These are phyloP conservation scores for Idris sp. DNA, from an alignment of 1,140 invertebrate species.

Conservation along the genomic window DNA sequence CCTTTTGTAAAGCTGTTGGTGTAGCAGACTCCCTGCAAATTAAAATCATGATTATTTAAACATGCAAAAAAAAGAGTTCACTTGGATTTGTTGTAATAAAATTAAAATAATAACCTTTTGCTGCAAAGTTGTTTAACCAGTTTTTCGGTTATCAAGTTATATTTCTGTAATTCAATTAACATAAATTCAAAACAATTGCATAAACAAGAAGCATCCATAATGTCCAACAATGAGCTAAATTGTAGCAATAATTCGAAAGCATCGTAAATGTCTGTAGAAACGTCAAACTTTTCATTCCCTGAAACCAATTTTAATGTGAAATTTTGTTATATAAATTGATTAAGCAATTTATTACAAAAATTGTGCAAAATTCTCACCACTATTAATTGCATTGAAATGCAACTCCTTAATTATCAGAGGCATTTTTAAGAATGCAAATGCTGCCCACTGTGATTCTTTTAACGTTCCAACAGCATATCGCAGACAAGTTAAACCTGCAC, in stretches of 20 bases:
- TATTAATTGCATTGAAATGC: slow-evolving; percentile 77
- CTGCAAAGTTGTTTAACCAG: slow-evolving; percentile 85
- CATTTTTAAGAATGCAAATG: slow-evolving; percentile 94
- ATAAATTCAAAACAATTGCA: slow-evolving; percentile 92
- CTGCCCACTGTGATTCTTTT: slow-evolving; percentile 93
- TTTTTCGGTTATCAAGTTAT: slow-evolving; percentile 88
- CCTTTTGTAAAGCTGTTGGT: slow-evolving; percentile 79
- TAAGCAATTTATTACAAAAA: slow-evolving; percentile 12
- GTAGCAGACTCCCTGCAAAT: slow-evolving; percentile 73
- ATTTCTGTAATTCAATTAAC: slow-evolving; percentile 88
- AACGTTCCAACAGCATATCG: slow-evolving; percentile 86
- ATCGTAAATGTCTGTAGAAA: slow-evolving; percentile 86
- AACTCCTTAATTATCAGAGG: slow-evolving; percentile 87
- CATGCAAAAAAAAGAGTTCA: too few species aligned
- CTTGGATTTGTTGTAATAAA: too few species aligned
- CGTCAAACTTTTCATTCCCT: slow-evolving; percentile 81
- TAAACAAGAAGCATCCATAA: slow-evolving; percentile 91
- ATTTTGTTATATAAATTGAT: too few species aligned
- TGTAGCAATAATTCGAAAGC: slow-evolving; percentile 90
- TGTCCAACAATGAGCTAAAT: slow-evolving; percentile 90
- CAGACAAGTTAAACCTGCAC: slow-evolving; percentile 92
- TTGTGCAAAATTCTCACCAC: slow-evolving; percentile 62
- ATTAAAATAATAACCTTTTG: slow-evolving; percentile 78
- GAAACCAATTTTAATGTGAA: slow-evolving; percentile 40
- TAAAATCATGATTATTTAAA: slow-evolving; percentile 6